Percentiles rank a stretch among this genome's conserved stretches.
phyloP scores from a whole-genome alignment of 2,113 vertebrate species.

The Gorsachius goisagi region DNA sequence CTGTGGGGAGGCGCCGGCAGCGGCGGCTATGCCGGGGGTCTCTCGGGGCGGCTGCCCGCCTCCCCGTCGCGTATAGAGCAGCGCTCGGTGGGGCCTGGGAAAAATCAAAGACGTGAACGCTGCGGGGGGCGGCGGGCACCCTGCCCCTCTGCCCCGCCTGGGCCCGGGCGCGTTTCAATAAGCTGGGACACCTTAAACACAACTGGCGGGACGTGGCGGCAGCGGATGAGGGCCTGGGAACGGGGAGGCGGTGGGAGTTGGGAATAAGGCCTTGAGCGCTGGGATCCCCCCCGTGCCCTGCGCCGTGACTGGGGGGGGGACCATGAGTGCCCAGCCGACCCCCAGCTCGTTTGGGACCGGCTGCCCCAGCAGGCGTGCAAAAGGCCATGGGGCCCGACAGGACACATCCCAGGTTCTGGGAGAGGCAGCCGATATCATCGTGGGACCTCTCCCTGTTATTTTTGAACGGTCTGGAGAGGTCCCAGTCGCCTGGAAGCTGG shows the following conservation, averaged over 20 bases:
- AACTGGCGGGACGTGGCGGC: too few relatives aligned
- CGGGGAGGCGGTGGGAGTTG: neutral
- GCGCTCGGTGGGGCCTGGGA: too few relatives aligned
- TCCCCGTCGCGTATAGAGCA: neutral
- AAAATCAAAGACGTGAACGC: neutral
- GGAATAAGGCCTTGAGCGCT: neutral
- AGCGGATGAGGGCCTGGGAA: neutral
- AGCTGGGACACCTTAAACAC: neutral
- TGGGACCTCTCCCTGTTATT: fast-evolving
- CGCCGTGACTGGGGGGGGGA: neutral
- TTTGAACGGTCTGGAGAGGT: neutral
- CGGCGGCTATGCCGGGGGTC: neutral
- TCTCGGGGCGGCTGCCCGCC: neutral
- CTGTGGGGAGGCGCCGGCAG: too few relatives aligned
- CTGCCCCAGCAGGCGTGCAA: neutral
- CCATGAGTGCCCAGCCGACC: neutral
- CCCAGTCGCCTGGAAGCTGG: neutral
- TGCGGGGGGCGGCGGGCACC: neutral
- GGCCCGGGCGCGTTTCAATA: neutral
- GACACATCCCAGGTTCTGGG: neutral
- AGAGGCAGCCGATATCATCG: too few relatives aligned
- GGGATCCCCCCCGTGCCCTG: neutral
- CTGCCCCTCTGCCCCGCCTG: too few relatives aligned
- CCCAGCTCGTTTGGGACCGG: neutral
- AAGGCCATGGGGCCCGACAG: neutral